A percentile compares a stretch with the other conserved stretches of the same genome.
Evolutionary conservation across 2,113 vertebrate species (phyloP).

Genomic region (Rhynchopsitta pachyrhyncha): DNA sequence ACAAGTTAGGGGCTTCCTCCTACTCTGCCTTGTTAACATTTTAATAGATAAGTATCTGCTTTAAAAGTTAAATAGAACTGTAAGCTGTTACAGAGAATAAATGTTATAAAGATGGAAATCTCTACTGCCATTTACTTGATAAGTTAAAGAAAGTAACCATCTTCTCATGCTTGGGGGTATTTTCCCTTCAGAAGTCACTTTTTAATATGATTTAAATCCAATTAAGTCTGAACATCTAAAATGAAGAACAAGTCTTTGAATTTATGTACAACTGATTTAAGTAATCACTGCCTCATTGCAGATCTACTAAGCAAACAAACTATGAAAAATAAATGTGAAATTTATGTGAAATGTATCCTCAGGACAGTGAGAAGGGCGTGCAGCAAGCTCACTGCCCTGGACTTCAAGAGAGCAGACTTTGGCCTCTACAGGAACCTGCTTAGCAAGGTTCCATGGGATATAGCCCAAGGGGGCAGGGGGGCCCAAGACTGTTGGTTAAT

Average conservation of each 20-base stretch:
- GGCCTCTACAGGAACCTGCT: too few species aligned
- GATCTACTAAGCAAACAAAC: conserved; percentile 28
- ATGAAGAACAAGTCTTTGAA: conserved; percentile 56
- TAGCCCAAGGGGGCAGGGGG: too few species aligned
- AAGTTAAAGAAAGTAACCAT: conserved; percentile 34
- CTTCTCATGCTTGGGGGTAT: conserved; percentile 34
- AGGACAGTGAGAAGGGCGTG: too few species aligned
- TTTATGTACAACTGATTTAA: conserved; percentile 56
- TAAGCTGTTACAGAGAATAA: conserved; percentile 19
- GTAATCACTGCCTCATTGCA: conserved; percentile 13
- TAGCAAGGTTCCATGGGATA: too few species aligned
- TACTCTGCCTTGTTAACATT: neutral
- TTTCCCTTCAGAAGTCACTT: conserved; percentile 57
- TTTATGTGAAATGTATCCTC: neutral
- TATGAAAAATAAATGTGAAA: conserved; percentile 38
- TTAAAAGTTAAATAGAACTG: conserved; percentile 5
- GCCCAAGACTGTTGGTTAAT: too few species aligned
- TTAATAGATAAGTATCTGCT: neutral
- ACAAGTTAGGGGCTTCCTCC: neutral
- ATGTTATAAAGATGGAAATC: conserved; percentile 25
- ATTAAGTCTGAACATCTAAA: conserved; percentile 61
- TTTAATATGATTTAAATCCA: conserved; percentile 66
- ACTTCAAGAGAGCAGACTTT: too few species aligned
- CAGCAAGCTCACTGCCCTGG: too few species aligned
- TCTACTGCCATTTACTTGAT: neutral